A percentile compares a stretch with the other conserved stretches of the same genome.
Conservation (phyloP, 2,888 invertebrate species). For the Athetis lepigone region DNA sequence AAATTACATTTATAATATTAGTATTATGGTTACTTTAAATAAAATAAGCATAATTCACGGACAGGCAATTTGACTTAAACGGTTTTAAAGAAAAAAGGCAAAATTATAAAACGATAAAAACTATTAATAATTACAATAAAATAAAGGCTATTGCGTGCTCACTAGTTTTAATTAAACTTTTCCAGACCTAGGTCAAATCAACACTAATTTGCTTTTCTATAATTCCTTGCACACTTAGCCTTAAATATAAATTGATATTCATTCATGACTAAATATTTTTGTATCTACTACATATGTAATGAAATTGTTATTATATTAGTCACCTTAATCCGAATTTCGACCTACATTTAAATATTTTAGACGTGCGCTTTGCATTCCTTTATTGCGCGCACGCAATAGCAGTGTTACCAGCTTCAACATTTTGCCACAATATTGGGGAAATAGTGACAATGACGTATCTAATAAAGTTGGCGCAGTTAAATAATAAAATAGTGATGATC, state of each 20-base stretch:
- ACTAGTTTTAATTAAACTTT: neutral
- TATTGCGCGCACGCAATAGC: constrained; percentile 35
- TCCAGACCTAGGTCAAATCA: neutral
- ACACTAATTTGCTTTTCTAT: constrained; percentile 1
- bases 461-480: neutral
- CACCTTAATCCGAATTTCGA: constrained; percentile 61
- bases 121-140: no score
- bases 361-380: constrained; percentile 53
- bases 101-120: no score
- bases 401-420: constrained; percentile 36
- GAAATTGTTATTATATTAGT: constrained; percentile 58
- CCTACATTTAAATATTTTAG: constrained; percentile 63
- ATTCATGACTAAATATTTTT: constrained; percentile 19
- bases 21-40: no score
- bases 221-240: neutral
- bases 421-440: constrained; percentile 1
- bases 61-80: no score
- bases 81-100: no score
- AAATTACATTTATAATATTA: no score
- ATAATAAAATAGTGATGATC: neutral
- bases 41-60: no score
- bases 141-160: no score
- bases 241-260: neutral
- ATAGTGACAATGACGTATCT: neutral
- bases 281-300: constrained; percentile 36